Conservation (phyloP, 2,113 vertebrate species). For the Fulica atra region DNA sequence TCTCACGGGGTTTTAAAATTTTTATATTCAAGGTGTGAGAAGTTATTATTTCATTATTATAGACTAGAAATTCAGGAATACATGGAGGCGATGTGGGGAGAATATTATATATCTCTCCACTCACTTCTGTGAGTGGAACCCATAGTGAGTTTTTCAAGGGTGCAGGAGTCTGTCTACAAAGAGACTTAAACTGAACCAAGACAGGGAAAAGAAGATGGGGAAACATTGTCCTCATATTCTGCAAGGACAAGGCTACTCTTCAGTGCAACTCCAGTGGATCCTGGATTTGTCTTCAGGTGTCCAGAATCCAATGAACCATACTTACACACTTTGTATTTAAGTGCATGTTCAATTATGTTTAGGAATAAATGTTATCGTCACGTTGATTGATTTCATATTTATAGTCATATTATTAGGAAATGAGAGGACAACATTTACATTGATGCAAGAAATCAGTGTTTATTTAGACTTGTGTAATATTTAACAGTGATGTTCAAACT, state of each 20-base stretch:
- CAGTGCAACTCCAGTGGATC: neutral
- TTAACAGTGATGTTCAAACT: neutral
- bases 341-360: neutral
- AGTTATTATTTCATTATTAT: neutral
- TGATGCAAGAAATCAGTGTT: neutral
- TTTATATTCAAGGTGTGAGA: neutral
- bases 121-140: neutral
- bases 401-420: neutral
- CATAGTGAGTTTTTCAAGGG: neutral
- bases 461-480: neutral
- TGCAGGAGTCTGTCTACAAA: neutral
- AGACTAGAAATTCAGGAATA: neutral
- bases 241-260: neutral
- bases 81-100: too few relatives aligned
- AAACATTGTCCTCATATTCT: neutral
- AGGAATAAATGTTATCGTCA: neutral
- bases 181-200: neutral
- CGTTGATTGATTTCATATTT: neutral
- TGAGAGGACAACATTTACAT: neutral
- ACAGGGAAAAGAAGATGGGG: neutral
- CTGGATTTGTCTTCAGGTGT: neutral
- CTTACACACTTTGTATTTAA: neutral
- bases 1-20: neutral
- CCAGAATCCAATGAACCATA: neutral
- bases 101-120: neutral